phyloP scores from a whole-genome alignment of 92 coral and sea anemone species.

The Epizoanthus ramosus region DNA sequence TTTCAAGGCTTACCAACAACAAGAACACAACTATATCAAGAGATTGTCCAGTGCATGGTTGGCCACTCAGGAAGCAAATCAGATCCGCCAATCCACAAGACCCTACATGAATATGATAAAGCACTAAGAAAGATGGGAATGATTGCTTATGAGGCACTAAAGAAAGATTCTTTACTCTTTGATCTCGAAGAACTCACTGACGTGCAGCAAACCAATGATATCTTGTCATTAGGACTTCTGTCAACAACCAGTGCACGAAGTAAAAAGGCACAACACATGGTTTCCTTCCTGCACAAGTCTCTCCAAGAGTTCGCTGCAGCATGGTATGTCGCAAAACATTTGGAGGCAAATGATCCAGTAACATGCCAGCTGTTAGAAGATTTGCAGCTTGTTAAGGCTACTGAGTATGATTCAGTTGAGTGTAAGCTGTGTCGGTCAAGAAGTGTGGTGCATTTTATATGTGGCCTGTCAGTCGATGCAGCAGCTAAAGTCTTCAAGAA shows the following conservation, averaged over 20 bases:
- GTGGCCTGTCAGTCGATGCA: neutral
- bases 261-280: neutral
- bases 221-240: conserved; percentile 5
- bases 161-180: conserved; percentile 12
- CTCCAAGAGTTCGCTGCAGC: conserved; percentile 44
- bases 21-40: neutral
- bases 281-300: conserved; percentile 36
- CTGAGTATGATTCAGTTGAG: neutral
- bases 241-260: neutral
- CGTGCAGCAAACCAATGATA: neutral
- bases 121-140: conserved; percentile 20
- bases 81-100: neutral
- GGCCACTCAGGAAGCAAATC: conserved; percentile 15
- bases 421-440: neutral
- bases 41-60: conserved; percentile 33
- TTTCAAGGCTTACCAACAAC: neutral
- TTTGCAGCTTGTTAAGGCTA: neutral
- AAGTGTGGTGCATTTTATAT: neutral
- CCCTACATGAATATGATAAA: conserved; percentile 25
- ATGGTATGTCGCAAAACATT: conserved; percentile 20
- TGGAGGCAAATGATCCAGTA: neutral
- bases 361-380: neutral
- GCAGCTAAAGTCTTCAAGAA: neutral
- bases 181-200: conserved; percentile 6
- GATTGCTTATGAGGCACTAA: conserved; percentile 37